These are phyloP conservation scores for Serilophus lunatus DNA, from an alignment of 2,113 vertebrate genomes.

Conservation along the genomic window DNA sequence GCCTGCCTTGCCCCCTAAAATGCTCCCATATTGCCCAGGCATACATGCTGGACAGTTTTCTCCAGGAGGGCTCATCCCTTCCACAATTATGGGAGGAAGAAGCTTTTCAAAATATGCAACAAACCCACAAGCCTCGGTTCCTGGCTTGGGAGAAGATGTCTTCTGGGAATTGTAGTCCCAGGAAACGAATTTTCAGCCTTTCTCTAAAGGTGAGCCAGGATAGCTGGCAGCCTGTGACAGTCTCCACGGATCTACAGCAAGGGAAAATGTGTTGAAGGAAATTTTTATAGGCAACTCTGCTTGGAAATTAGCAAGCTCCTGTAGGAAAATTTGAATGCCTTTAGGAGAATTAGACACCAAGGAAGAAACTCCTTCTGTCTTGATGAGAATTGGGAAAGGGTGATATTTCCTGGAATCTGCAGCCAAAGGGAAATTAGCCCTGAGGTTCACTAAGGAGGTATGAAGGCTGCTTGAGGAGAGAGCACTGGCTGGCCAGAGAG, in stretches of 20 bases:
- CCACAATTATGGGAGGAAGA: background rate
- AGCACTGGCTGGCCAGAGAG: background rate
- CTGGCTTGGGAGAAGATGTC: background rate
- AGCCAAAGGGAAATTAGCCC: background rate
- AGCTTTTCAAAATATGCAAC: rapidly evolving
- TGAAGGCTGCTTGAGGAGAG: background rate
- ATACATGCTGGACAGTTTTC: background rate
- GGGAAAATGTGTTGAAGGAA: background rate
- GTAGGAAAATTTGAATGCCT: background rate
- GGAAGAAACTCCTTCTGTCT: background rate
- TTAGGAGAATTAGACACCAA: background rate
- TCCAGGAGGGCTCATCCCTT: background rate
- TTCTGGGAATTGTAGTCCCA: slow-evolving; percentile 1
- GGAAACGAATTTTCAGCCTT: background rate
- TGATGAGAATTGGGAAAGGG: background rate
- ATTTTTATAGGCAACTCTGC: background rate
- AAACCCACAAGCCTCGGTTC: rapidly evolving
- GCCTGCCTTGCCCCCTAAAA: background rate
- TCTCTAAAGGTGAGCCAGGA: background rate
- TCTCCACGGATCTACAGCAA: background rate
- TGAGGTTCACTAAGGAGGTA: background rate
- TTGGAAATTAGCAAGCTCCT: background rate
- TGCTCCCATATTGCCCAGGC: background rate
- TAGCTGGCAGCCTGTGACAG: background rate
- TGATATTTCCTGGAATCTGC: background rate